Conservation (phyloP, 2,888 invertebrate genomes). For the Agrochola lychnidis region DNA sequence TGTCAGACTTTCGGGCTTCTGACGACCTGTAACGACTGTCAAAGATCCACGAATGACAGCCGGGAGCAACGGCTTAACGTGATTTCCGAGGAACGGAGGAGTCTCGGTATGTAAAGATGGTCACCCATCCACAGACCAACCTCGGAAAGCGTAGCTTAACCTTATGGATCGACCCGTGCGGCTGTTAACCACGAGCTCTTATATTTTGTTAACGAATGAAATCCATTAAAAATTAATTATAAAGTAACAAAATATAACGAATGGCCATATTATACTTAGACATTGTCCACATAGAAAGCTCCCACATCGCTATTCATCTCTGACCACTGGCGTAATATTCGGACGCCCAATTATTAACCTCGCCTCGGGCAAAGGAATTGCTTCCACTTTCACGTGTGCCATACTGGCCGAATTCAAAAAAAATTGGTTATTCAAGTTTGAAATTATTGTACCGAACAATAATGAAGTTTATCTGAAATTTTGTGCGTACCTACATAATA, state of each 20-base stretch:
- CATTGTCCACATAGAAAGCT: constrained; percentile 27
- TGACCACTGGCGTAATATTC: constrained; percentile 40
- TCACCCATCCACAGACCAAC: too few relatives aligned
- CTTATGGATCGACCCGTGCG: too few relatives aligned
- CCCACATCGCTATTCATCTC: constrained; percentile 39
- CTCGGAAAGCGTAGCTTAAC: too few relatives aligned
- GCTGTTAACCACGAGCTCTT: too few relatives aligned
- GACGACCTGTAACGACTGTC: too few relatives aligned
- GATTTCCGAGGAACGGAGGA: too few relatives aligned
- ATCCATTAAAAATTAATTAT: background rate
- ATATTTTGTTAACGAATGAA: background rate
- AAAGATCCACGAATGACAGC: too few relatives aligned
- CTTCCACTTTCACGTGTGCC: constrained; percentile 30
- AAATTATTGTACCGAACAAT: constrained; percentile 13
- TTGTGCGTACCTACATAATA: background rate
- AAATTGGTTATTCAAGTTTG: constrained; percentile 9
- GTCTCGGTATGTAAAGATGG: too few relatives aligned
- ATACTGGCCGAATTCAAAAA: constrained; percentile 22
- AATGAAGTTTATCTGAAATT: constrained; percentile 2
- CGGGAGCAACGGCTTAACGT: too few relatives aligned
- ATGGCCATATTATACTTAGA: background rate
- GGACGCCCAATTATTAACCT: constrained; percentile 48
- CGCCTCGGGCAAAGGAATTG: constrained; percentile 48
- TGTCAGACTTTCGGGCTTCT: too few relatives aligned
- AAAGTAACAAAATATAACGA: constrained; percentile 1